Percentiles rank a stretch among this genome's conserved stretches.
Evolutionary conservation across 1,140 invertebrate genomes (phyloP).

Genomic region (Drosophila willistoni): DNA sequence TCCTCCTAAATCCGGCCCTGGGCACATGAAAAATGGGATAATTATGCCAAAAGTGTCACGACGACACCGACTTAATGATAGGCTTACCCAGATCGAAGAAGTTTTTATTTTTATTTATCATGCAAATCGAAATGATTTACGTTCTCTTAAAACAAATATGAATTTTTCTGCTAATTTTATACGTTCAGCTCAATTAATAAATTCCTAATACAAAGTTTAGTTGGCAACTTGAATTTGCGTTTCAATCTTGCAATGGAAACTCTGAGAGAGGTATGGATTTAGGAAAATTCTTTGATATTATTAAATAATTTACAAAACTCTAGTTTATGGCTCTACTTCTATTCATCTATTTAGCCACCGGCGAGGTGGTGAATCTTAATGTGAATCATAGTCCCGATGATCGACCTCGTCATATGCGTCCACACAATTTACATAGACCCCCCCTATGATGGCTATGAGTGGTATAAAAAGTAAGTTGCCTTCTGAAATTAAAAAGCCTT

Average conservation of each 20-base stretch:
- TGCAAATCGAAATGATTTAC: conserved; percentile 4
- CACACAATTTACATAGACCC: conserved; percentile 44
- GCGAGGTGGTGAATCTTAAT: neutral
- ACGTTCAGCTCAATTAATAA: neutral
- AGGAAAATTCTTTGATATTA: too few relatives aligned
- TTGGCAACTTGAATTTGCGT: neutral
- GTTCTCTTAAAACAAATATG: neutral
- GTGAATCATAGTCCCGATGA: neutral
- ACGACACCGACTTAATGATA: neutral
- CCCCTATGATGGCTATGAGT: conserved; percentile 34
- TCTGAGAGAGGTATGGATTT: neutral
- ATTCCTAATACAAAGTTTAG: neutral
- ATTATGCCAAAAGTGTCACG: conserved; percentile 9
- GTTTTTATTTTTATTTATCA: neutral
- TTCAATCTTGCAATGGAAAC: neutral
- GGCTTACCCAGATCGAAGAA: neutral
- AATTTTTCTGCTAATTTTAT: neutral
- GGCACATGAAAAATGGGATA: neutral
- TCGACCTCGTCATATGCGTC: conserved; percentile 23
- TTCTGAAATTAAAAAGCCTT: neutral
- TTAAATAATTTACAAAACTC: neutral
- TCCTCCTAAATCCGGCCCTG: too few relatives aligned
- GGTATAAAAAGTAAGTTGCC: conserved; percentile 18
- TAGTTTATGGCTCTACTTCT: neutral
- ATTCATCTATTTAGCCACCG: conserved; percentile 1